Percentiles rank a stretch among this genome's conserved stretches.
Evolutionary conservation across 1,140 invertebrate species (phyloP).

Genomic region (Drosophila takahashii): DNA sequence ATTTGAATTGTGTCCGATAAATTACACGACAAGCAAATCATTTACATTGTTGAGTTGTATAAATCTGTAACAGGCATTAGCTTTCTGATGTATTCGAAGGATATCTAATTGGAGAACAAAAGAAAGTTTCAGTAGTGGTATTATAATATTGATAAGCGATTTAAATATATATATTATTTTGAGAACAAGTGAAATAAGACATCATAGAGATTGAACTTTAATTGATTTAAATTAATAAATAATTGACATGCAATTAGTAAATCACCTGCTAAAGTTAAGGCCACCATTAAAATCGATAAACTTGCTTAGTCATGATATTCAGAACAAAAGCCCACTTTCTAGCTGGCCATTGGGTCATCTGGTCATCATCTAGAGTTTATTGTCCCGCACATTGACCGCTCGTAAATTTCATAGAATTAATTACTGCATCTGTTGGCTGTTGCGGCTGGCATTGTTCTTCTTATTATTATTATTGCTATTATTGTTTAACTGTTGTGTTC

Average conservation of each 20-base stretch:
- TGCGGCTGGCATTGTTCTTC: constrained; percentile 19
- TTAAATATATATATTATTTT: too few species aligned
- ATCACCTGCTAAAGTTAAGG: constrained; percentile 8
- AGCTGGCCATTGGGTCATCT: constrained; percentile 39
- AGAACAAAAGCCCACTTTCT: neutral
- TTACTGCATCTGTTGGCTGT: constrained; percentile 42
- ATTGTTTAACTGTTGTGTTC: constrained; percentile 62
- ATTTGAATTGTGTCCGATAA: constrained; percentile 37
- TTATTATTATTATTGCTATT: constrained; percentile 50
- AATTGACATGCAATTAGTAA: neutral
- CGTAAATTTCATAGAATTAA: constrained; percentile 59
- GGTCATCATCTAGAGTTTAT: constrained; percentile 42
- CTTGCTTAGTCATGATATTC: constrained; percentile 24
- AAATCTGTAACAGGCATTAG: constrained; percentile 10
- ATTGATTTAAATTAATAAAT: too few species aligned
- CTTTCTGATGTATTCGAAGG: neutral
- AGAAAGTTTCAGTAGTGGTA: too few species aligned
- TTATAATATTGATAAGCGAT: too few species aligned
- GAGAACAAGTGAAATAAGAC: too few species aligned
- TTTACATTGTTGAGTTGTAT: constrained; percentile 21
- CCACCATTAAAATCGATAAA: constrained; percentile 6
- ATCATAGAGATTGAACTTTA: too few species aligned
- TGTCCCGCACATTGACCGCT: constrained; percentile 25
- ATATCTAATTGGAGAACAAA: neutral
- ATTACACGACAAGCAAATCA: constrained; percentile 35